Conservation (phyloP, 1,140 invertebrate species). For the Pentalonia nigronervosa region DNA sequence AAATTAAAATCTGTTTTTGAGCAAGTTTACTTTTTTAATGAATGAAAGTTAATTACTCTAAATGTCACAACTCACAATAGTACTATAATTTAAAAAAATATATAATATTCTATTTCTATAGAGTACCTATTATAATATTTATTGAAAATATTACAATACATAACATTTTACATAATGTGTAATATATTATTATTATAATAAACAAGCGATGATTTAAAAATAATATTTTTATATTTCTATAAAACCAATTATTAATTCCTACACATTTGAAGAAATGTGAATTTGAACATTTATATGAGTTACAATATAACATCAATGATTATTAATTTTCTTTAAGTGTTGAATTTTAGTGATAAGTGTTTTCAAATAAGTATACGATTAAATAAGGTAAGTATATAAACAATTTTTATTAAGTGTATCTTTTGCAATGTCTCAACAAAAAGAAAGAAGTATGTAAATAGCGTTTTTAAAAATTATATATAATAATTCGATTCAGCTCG, state of each 20-base stretch:
- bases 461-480: too few species aligned
- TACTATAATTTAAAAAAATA: neutral
- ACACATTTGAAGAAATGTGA: neutral
- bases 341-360: neutral
- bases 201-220: neutral
- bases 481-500: neutral
- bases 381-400: neutral
- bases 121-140: too few species aligned
- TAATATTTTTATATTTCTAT: neutral
- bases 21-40: constrained; percentile 37
- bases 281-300: neutral
- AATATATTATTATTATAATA: neutral
- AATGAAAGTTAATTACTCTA: neutral
- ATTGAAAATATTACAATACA: too few species aligned
- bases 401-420: neutral
- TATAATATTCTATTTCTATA: neutral
- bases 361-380: neutral
- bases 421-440: neutral
- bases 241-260: neutral
- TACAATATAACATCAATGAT: neutral
- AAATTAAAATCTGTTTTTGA: neutral
- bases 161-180: neutral
- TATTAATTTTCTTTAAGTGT: neutral
- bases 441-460: neutral
- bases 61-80: neutral